A percentile compares a stretch with the other conserved stretches of the same genome.
Conservation (phyloP, 2,797 vertebrate genomes). For the Paguma larvata region DNA sequence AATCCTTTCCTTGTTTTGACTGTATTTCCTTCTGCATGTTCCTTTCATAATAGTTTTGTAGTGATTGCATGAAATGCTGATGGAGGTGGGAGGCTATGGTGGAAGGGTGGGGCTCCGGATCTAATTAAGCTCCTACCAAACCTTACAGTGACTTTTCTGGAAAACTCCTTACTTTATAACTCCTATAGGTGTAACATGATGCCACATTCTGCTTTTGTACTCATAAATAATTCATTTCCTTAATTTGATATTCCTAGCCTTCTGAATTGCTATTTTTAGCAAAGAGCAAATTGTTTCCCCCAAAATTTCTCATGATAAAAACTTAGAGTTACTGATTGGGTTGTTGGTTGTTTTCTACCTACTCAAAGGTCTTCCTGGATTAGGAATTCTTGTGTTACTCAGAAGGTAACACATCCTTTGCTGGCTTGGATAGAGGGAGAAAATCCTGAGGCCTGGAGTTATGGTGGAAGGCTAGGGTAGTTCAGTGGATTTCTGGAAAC, state of each 20-base stretch:
- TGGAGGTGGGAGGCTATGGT: background rate
- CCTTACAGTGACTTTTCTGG: background rate
- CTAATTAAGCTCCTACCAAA: background rate
- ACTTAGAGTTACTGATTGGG: background rate
- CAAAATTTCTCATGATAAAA: background rate
- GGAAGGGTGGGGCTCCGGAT: background rate
- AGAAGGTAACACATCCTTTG: background rate
- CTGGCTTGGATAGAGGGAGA: background rate
- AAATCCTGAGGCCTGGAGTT: background rate
- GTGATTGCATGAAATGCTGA: background rate
- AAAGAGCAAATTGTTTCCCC: background rate
- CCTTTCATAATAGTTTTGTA: background rate
- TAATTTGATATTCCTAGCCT: background rate
- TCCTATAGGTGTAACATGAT: background rate
- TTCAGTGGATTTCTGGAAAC: background rate
- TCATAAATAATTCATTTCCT: conserved; percentile 49
- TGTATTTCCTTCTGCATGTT: background rate
- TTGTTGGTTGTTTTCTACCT: background rate
- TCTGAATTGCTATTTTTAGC: background rate
- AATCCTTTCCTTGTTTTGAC: background rate
- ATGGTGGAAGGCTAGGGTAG: background rate
- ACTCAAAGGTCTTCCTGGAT: background rate
- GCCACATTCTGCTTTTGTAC: conserved; percentile 26
- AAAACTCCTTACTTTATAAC: conserved; percentile 57
- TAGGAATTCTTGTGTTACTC: background rate